A percentile compares a stretch with the other conserved stretches of the same genome.
phyloP scores from a whole-genome alignment of 2,113 vertebrate species.

The Bubo scandiacus region DNA sequence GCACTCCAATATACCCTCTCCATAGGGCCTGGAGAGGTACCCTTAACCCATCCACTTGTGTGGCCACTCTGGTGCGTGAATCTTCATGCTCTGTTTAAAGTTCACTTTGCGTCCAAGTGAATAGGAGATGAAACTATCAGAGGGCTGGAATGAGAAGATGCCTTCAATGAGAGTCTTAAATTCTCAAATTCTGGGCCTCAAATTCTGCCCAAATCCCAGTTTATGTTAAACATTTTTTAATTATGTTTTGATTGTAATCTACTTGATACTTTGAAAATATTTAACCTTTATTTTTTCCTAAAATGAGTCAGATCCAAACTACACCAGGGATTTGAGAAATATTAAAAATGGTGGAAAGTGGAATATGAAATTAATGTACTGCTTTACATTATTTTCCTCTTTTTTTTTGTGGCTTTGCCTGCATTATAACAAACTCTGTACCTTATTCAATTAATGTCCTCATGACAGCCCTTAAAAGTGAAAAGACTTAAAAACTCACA shows the following conservation, averaged over 20 bases:
- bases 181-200: neutral
- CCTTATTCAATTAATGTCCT: slow-evolving; percentile 65
- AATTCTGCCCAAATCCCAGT: neutral
- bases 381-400: slow-evolving; percentile 20
- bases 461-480: slow-evolving; percentile 61
- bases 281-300: slow-evolving; percentile 10
- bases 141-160: neutral
- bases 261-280: slow-evolving; percentile 26
- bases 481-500: slow-evolving; percentile 72
- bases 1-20: neutral
- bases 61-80: neutral
- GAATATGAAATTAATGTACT: neutral
- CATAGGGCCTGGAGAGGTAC: neutral
- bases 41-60: neutral
- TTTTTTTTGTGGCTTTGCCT: slow-evolving; percentile 1
- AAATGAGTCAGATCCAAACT: neutral
- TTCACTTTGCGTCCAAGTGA: neutral
- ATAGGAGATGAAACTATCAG: neutral
- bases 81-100: neutral
- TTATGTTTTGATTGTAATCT: slow-evolving; percentile 2
- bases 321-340: neutral
- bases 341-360: neutral
- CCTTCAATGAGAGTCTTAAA: neutral
- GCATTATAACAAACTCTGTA: neutral
- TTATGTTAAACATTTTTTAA: neutral